Base-by-base conservation (phyloP, 2,113 vertebrate species). In the Takifugu flavidus region DNA sequence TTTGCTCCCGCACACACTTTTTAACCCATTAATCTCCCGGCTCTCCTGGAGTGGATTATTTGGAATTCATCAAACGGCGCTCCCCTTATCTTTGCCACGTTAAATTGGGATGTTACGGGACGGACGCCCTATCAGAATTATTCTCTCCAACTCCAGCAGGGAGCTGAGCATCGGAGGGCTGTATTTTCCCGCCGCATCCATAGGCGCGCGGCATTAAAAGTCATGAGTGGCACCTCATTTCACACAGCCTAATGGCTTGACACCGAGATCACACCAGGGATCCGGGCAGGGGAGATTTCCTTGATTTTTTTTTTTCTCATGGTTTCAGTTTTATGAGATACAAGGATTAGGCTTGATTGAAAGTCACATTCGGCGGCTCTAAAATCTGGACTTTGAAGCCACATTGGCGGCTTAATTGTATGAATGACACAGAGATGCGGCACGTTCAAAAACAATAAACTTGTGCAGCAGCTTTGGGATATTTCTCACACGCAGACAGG, bases 171-270 rank as follows among this genome's bases (percentile, higher is more conserved):
- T 69, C 70, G 74, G 68, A 56, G 73, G 79, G 76, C 66, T 84
- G 65, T 84, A 85, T 88, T 87, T 87, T 82, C 77, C 78, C 79
- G 75, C 66, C 75, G 83, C 76, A 86, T 89, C 77, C 77, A 83
- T 80, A 88, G 87, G 82, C 78, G 79, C 81, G 78, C 84, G 78
- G 89, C 82, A 86, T 91, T 90, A 89, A 89, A 87, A 90, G 82
- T 90, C 85, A 88, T 90, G 91, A 92, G 89, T 91, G 91, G 89
- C 90, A 91, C 88, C 91, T 92, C 89, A 92, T 92, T 90, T 91
- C 88, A 90, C 90, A 90, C 88, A 88, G 88, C 86, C 89, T 92
- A 91, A 92, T 92, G 89, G 90, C 83, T 91, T 92, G 91, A 92
- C 89, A 92, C 87, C 71, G 79, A 74, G 86, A 88, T 82, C 89